Conservation (phyloP, 2,113 vertebrate genomes). For the Columba livia region DNA sequence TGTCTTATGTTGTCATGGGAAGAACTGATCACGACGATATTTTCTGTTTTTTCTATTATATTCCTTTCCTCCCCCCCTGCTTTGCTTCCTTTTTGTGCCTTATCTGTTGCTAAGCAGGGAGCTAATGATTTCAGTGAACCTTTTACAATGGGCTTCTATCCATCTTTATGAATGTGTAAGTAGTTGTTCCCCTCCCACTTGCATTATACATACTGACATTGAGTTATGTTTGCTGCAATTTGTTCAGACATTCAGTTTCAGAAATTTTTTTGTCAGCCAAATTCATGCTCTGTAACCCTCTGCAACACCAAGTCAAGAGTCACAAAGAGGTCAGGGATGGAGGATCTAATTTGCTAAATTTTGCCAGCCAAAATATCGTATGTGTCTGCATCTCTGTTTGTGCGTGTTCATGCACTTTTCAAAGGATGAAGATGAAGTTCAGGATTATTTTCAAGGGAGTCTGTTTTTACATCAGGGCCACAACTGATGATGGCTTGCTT, state of each 20-base stretch:
- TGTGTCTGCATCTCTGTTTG: neutral
- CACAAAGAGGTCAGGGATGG: neutral
- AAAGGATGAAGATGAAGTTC: neutral
- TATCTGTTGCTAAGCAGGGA: neutral
- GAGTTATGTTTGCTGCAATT: neutral
- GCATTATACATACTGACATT: neutral
- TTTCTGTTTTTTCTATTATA: neutral
- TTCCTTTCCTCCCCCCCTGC: too few species aligned
- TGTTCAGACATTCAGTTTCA: neutral
- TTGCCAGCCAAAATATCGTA: neutral
- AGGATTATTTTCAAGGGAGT: neutral
- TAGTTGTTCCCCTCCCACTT: rapidly evolving
- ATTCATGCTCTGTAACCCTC: neutral
- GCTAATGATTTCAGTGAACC: neutral
- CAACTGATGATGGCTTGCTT: neutral
- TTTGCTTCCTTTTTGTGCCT: neutral
- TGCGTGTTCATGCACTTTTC: neutral
- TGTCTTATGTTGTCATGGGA: neutral
- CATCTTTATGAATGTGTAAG: neutral
- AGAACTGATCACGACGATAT: neutral
- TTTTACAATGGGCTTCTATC: neutral
- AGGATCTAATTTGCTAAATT: neutral
- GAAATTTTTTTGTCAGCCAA: neutral
- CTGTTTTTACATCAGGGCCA: neutral
- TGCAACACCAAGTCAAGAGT: neutral